These are phyloP conservation scores for Cephus pulcher DNA, from an alignment of 2,888 invertebrate species.

Conservation along the genomic window DNA sequence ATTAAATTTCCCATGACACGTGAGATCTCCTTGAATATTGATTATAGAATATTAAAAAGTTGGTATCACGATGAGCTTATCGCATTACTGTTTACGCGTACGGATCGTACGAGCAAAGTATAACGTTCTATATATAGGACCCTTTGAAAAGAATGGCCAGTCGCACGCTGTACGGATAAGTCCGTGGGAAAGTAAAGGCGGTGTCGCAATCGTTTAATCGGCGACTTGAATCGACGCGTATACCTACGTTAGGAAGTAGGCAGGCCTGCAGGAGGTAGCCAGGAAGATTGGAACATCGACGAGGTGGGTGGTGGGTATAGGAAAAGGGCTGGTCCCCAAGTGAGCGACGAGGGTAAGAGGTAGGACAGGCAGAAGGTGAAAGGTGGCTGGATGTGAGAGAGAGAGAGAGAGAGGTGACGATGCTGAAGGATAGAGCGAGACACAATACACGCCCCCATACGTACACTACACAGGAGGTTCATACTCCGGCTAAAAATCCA, in stretches of 20 bases:
- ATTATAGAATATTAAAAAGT: no score
- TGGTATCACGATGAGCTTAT: no score
- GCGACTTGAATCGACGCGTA: neutral
- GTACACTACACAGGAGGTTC: constrained; percentile 14
- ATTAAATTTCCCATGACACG: neutral
- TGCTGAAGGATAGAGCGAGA: neutral
- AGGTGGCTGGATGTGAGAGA: constrained; percentile 23
- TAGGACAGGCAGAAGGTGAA: constrained; percentile 10
- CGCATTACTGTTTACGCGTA: no score
- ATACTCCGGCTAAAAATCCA: constrained; percentile 32
- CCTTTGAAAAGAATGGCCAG: neutral
- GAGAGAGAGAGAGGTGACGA: constrained; percentile 17
- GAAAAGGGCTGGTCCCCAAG: neutral
- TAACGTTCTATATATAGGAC: neutral
- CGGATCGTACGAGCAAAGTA: neutral
- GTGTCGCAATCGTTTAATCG: neutral
- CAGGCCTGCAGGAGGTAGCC: neutral
- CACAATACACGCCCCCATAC: neutral
- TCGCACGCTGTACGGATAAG: neutral
- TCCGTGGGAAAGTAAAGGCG: neutral
- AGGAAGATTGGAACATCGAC: neutral
- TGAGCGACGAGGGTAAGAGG: neutral
- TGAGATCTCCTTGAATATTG: no score
- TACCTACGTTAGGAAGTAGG: neutral
- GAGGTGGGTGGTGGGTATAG: neutral